These are phyloP conservation scores for Ramphastos sulfuratus DNA, from an alignment of 2,113 vertebrate genomes.

Conservation along the genomic window DNA sequence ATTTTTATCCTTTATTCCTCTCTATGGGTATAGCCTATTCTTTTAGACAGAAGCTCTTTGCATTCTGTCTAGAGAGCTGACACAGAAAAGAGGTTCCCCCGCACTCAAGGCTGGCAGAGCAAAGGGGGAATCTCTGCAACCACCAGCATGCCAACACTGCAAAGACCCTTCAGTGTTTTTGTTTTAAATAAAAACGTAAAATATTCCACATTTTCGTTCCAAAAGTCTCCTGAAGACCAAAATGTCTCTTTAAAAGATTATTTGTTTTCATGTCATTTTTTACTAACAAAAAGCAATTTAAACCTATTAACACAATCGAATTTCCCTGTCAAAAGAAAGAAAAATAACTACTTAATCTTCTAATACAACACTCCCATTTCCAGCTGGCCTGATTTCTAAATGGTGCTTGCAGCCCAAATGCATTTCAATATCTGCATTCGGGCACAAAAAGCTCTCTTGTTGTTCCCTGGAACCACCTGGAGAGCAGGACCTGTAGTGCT, in stretches of 20 bases:
- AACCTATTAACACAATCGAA: slow-evolving; percentile 12
- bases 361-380: neutral
- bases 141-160: neutral
- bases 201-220: neutral
- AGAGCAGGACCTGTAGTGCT: neutral
- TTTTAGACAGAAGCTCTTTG: neutral
- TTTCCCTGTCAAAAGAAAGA: neutral
- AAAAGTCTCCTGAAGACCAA: neutral
- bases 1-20: neutral
- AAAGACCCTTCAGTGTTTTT: neutral
- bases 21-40: neutral
- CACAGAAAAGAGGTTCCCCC: neutral
- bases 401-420: neutral
- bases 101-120: neutral
- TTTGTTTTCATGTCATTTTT: neutral
- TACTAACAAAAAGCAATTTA: neutral
- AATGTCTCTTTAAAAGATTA: neutral
- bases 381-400: neutral
- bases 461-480: neutral
- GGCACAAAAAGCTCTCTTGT: neutral
- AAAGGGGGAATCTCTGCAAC: neutral
- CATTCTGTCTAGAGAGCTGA: neutral
- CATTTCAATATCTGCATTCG: neutral
- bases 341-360: neutral
- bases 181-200: slow-evolving; percentile 20